A percentile compares a stretch with the other conserved stretches of the same genome.
These are phyloP conservation scores for Myotis vivesi DNA, from an alignment of 2,797 vertebrate species.

Conservation along the genomic window DNA sequence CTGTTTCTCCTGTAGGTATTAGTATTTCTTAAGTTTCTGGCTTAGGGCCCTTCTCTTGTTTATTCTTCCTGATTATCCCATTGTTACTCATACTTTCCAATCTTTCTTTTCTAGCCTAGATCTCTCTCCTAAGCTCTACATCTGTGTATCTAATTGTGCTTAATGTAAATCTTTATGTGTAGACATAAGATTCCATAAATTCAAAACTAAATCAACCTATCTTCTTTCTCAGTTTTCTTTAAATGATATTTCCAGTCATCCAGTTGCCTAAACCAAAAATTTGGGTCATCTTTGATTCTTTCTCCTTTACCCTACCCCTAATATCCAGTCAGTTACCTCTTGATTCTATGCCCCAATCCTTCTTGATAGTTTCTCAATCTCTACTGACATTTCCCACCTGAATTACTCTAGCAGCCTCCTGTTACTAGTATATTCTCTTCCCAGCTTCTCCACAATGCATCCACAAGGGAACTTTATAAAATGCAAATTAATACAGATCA, in stretches of 20 bases:
- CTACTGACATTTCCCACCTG: neutral
- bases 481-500: neutral
- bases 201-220: neutral
- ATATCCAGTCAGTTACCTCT: neutral
- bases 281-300: neutral
- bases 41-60: neutral
- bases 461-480: neutral
- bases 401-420: neutral
- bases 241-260: neutral
- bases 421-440: neutral
- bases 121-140: neutral
- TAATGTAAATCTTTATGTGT: neutral
- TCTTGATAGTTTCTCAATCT: neutral
- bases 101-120: neutral
- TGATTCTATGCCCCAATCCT: neutral
- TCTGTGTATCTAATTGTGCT: neutral
- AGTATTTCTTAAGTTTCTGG: neutral
- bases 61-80: neutral
- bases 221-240: conserved; percentile 16
- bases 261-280: neutral
- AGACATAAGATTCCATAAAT: neutral
- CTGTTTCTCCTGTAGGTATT: neutral
- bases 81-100: neutral
- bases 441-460: neutral
- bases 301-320: neutral